Evolutionary conservation across 1,140 invertebrate genomes (phyloP).

Genomic region (Pseudomyrmex sp.): DNA sequence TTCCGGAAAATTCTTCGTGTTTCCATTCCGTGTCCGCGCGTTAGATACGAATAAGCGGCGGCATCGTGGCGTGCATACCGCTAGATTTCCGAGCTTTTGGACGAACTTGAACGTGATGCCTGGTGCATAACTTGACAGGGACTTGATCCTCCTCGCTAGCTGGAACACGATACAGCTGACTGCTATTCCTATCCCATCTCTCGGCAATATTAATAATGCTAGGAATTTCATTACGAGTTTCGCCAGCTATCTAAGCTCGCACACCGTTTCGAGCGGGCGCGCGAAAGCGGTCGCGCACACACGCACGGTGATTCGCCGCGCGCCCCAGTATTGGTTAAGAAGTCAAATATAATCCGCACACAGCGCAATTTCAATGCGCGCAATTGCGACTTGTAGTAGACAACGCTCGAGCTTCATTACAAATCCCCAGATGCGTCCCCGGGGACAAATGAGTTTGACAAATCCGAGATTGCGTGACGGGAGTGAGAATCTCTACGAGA

Average conservation of each 20-base stretch:
- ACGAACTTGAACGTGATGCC: slow-evolving; percentile 71
- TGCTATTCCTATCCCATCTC: slow-evolving; percentile 72
- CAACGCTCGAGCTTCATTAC: slow-evolving; percentile 54
- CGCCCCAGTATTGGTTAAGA: slow-evolving; percentile 48
- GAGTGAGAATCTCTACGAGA: slow-evolving; percentile 54
- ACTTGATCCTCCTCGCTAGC: slow-evolving; percentile 70
- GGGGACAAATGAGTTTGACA: slow-evolving; percentile 63
- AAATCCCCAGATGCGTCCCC: slow-evolving; percentile 50
- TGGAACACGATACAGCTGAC: slow-evolving; percentile 71
- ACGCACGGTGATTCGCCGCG: slow-evolving; percentile 53
- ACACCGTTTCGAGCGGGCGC: slow-evolving; percentile 41
- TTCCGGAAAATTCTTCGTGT: neutral
- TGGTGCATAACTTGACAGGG: slow-evolving; percentile 69
- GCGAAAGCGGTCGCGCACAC: slow-evolving; percentile 32
- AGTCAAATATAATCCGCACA: slow-evolving; percentile 51
- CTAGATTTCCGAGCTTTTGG: slow-evolving; percentile 62
- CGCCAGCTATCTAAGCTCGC: slow-evolving; percentile 67
- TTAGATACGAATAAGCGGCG: slow-evolving; percentile 31
- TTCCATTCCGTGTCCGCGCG: slow-evolving; percentile 2
- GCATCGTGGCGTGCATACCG: slow-evolving; percentile 1
- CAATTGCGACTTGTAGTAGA: slow-evolving; percentile 17
- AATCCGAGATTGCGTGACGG: slow-evolving; percentile 60
- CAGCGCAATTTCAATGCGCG: slow-evolving; percentile 14
- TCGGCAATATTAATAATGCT: slow-evolving; percentile 77
- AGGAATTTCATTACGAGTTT: slow-evolving; percentile 79